Conservation (phyloP, 2,113 vertebrate species). For the Ceyx melanurus region DNA sequence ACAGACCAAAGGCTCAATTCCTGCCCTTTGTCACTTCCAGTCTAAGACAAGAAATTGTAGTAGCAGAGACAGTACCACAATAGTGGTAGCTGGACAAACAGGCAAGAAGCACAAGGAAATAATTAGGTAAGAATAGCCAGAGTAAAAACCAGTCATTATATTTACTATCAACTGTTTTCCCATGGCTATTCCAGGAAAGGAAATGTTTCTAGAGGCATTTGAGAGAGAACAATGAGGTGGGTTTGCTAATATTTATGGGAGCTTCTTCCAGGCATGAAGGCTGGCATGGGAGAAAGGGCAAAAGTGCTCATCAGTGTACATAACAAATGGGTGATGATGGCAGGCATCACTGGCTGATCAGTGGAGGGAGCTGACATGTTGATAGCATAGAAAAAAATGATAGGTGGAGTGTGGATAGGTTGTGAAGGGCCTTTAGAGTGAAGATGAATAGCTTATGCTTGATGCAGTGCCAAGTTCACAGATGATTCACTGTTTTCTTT, state of each 20-base stretch:
- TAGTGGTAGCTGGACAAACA: background rate
- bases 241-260: background rate
- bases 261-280: background rate
- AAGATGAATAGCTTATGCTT: conserved; percentile 13
- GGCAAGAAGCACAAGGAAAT: background rate
- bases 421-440: background rate
- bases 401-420: background rate
- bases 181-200: background rate
- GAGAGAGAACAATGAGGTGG: background rate
- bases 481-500: conserved; percentile 21
- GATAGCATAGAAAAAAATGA: background rate
- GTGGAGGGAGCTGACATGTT: background rate
- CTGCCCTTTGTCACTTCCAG: background rate
- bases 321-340: background rate
- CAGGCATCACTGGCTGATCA: background rate
- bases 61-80: background rate
- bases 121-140: background rate
- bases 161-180: background rate
- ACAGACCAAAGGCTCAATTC: background rate
- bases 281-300: background rate
- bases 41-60: background rate
- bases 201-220: background rate
- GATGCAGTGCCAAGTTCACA: conserved; percentile 19
- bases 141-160: background rate
- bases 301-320: background rate